These are phyloP conservation scores for Parotocinclus haroldoi DNA, from an alignment of 2,797 vertebrate species.

Conservation along the genomic window DNA sequence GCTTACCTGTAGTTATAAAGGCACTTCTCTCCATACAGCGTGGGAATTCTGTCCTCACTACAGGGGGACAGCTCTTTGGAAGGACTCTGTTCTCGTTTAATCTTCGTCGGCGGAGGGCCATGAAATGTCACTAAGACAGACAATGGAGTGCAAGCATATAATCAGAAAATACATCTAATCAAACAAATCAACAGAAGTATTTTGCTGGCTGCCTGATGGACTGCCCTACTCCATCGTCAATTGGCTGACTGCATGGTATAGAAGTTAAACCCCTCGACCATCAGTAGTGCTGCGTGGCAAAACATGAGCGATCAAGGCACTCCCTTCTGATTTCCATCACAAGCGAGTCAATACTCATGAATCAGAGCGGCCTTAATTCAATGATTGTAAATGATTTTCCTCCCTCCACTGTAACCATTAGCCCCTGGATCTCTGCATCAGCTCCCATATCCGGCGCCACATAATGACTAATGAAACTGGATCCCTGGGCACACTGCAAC, in stretches of 20 bases:
- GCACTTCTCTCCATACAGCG: conserved; percentile 95
- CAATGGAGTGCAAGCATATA: conserved; percentile 27
- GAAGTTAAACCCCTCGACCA: conserved; percentile 54
- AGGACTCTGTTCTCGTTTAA: conserved; percentile 90
- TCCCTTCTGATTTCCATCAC: conserved; percentile 59
- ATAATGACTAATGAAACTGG: conserved; percentile 71
- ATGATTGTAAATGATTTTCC: conserved; percentile 74
- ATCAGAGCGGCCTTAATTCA: conserved; percentile 75
- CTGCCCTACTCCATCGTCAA: conserved; percentile 59
- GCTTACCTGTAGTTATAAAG: conserved; percentile 98
- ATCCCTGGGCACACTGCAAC: conserved; percentile 59
- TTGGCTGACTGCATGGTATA: conserved; percentile 52
- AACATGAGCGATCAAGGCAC: conserved; percentile 61
- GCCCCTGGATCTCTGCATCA: conserved; percentile 57
- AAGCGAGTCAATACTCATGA: conserved; percentile 68
- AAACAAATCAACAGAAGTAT: conserved; percentile 61
- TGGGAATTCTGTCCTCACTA: conserved; percentile 84
- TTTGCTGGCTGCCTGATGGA: conserved; percentile 40
- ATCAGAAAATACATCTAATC: conserved; percentile 40
- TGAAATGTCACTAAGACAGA: conserved; percentile 87
- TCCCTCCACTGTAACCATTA: conserved; percentile 75
- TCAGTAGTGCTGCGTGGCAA: conserved; percentile 53
- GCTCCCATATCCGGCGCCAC: conserved; percentile 73
- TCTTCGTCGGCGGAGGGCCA: conserved; percentile 86
- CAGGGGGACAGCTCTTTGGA: conserved; percentile 87